A percentile compares a stretch with the other conserved stretches of the same genome.
These are phyloP conservation scores for Oryzias javanicus DNA, from an alignment of 2,113 vertebrate species.

Conservation along the genomic window DNA sequence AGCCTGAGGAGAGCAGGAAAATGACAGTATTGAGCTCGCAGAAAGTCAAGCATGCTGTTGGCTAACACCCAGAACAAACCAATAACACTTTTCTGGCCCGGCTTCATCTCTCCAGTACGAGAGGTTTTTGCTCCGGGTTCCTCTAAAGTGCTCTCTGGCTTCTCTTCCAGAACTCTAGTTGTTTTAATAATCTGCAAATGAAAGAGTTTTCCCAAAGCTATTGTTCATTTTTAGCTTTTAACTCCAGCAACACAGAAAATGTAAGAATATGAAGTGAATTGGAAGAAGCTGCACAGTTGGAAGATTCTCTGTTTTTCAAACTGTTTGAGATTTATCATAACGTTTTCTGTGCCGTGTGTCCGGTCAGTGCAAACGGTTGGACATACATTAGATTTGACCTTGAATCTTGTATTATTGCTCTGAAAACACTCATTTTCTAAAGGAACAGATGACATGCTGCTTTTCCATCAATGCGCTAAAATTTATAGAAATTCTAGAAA, in stretches of 20 bases:
- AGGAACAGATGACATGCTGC: too few species aligned
- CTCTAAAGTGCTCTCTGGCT: slow-evolving; percentile 5
- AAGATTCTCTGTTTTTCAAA: too few species aligned
- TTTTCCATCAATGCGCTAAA: too few species aligned
- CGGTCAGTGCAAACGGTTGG: not conserved
- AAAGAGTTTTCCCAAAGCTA: too few species aligned
- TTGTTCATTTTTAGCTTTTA: too few species aligned
- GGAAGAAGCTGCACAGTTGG: too few species aligned
- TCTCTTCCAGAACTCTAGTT: slow-evolving; percentile 1
- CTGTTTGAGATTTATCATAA: not conserved
- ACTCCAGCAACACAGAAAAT: too few species aligned
- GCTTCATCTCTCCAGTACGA: slow-evolving; percentile 35
- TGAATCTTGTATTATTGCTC: slow-evolving; percentile 20
- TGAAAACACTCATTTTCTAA: not conserved
- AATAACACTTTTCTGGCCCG: slow-evolving; percentile 34
- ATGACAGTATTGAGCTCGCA: slow-evolving; percentile 21
- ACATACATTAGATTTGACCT: slow-evolving; percentile 15
- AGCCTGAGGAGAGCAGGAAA: slow-evolving; percentile 27
- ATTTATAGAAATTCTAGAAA: too few species aligned
- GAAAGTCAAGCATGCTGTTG: slow-evolving; percentile 29
- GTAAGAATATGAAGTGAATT: too few species aligned
- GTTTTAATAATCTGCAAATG: not conserved
- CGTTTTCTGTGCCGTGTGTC: not conserved
- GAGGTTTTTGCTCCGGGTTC: slow-evolving; percentile 26
- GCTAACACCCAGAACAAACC: slow-evolving; percentile 44